phyloP scores from a whole-genome alignment of 2,888 invertebrate species.

The Callinectes sapidus region DNA sequence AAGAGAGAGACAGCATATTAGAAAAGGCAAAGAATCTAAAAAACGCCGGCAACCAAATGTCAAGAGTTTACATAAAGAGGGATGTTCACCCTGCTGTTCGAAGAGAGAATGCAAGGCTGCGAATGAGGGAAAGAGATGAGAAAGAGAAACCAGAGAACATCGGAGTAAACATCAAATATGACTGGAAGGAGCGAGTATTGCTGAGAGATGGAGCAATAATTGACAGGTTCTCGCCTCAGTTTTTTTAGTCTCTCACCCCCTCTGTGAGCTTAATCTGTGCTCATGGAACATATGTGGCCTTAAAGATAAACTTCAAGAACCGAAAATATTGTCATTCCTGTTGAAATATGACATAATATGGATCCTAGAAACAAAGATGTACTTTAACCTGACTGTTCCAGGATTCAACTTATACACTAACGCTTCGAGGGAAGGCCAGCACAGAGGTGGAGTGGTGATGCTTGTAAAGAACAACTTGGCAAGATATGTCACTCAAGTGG shows the following conservation, averaged over 20 bases:
- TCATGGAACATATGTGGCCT: slow-evolving; percentile 28
- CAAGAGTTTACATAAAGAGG: slow-evolving; percentile 34
- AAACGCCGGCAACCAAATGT: background rate
- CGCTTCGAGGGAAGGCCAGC: background rate
- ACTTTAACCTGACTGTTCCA: background rate
- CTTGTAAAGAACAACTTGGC: background rate
- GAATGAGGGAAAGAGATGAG: slow-evolving; percentile 16
- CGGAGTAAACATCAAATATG: slow-evolving; percentile 19
- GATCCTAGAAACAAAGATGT: slow-evolving; percentile 2
- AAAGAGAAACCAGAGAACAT: slow-evolving; percentile 39
- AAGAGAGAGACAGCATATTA: background rate
- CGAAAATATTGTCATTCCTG: background rate
- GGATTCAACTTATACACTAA: background rate
- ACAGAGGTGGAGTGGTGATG: slow-evolving; percentile 36
- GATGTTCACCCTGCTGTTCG: slow-evolving; percentile 40
- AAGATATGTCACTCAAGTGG: background rate
- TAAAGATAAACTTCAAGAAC: background rate
- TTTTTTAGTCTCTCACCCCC: background rate
- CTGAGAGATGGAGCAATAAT: background rate
- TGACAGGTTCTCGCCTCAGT: background rate
- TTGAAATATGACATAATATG: slow-evolving; percentile 1
- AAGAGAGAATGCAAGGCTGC: slow-evolving; percentile 8
- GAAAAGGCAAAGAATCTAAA: slow-evolving; percentile 3
- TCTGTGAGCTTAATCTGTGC: background rate
- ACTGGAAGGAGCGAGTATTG: slow-evolving; percentile 37